A percentile compares a stretch with the other conserved stretches of the same genome.
These are phyloP conservation scores for Plemyria rubiginata DNA, from an alignment of 2,888 invertebrate genomes.

Conservation along the genomic window DNA sequence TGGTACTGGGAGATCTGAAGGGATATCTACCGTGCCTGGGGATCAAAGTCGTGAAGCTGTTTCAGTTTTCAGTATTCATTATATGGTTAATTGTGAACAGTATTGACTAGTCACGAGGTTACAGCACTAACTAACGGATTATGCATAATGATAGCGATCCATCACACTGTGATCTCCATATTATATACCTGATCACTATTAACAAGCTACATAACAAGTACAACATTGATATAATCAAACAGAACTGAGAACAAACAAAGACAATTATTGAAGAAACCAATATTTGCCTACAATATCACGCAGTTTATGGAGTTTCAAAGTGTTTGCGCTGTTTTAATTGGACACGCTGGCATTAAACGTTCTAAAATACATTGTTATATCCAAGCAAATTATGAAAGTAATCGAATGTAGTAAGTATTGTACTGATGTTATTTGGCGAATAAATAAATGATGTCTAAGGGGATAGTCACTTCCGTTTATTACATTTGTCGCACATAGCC, in stretches of 20 bases:
- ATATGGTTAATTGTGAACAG: background rate
- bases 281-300: slow-evolving; percentile 32
- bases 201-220: background rate
- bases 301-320: slow-evolving; percentile 46
- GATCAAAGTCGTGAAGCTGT: too few species aligned
- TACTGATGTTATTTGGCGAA: too few species aligned
- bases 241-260: slow-evolving; percentile 33
- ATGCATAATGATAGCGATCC: slow-evolving; percentile 41
- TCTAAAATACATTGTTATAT: background rate
- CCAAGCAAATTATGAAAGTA: background rate
- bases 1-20: too few species aligned
- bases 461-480: too few species aligned
- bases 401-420: too few species aligned
- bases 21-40: too few species aligned
- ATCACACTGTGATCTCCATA: slow-evolving; percentile 36
- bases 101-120: slow-evolving; percentile 2
- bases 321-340: slow-evolving; percentile 51
- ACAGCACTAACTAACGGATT: slow-evolving; percentile 36
- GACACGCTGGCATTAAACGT: slow-evolving; percentile 48
- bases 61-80: too few species aligned
- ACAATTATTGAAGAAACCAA: slow-evolving; percentile 44
- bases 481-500: too few species aligned
- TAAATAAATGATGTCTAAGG: too few species aligned
- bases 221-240: slow-evolving; percentile 32
- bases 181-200: slow-evolving; percentile 16